A percentile compares a stretch with the other conserved stretches of the same genome.
Evolutionary conservation across 2,888 invertebrate species (phyloP).

Genomic region (Pachydiplax longipennis): DNA sequence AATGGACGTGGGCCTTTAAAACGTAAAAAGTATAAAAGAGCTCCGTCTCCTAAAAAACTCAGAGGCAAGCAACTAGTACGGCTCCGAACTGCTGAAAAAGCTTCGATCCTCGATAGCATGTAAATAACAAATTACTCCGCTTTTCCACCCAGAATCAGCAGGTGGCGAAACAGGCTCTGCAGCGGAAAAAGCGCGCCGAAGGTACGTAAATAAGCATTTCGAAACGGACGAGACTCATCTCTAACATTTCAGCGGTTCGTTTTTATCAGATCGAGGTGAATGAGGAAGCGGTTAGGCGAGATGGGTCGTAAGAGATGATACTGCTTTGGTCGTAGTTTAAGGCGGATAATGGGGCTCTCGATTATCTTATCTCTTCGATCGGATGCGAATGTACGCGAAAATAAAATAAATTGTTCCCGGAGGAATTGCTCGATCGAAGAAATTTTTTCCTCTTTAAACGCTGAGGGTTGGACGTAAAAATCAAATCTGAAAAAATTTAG

Average conservation of each 20-base stretch:
- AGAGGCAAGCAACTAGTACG: background rate
- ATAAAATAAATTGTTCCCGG: no score
- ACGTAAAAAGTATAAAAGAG: background rate
- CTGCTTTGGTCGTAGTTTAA: no score
- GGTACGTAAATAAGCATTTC: background rate
- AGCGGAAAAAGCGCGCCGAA: background rate
- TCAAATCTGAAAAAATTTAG: no score
- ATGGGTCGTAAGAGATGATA: background rate
- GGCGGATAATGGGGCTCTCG: no score
- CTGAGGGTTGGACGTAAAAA: no score
- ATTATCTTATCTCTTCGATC: no score
- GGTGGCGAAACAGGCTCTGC: background rate
- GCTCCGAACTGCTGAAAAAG: background rate
- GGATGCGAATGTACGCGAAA: no score
- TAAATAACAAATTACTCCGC: conserved; percentile 3
- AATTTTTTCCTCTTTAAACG: no score
- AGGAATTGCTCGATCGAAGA: no score
- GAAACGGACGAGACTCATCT: background rate
- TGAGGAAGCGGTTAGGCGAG: background rate
- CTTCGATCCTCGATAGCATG: conserved; percentile 7
- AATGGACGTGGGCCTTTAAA: background rate
- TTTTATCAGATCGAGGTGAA: background rate
- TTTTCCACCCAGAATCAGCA: background rate
- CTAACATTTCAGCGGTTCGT: background rate
- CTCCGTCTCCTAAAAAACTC: background rate